Conservation (phyloP, 1,140 invertebrate genomes). For the Laupala kohalensis region DNA sequence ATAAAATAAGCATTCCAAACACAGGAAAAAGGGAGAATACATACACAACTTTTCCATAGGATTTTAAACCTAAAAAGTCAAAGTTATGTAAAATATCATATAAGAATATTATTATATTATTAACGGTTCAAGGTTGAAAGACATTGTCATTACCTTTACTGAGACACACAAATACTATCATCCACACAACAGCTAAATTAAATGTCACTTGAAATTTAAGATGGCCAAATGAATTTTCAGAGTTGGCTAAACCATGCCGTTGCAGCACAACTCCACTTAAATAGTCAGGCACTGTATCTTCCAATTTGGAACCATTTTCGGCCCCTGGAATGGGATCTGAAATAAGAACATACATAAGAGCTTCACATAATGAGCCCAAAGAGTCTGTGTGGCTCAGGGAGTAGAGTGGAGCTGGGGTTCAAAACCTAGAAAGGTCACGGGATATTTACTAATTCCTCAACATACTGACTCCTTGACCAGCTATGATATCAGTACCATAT, state of each 20-base stretch:
- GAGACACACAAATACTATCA: conserved; percentile 75
- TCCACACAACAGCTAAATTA: conserved; percentile 80
- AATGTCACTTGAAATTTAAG: conserved; percentile 79
- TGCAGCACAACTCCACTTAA: conserved; percentile 70
- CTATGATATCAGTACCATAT: no score
- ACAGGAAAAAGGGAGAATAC: conserved; percentile 58
- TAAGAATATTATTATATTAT: neutral
- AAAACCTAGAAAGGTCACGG: no score
- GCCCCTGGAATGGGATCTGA: neutral
- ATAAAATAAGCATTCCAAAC: conserved; percentile 55
- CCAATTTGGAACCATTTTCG: conserved; percentile 34
- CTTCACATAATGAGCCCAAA: no score
- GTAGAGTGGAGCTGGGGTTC: no score
- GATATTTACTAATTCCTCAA: no score
- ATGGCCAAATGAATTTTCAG: conserved; percentile 45
- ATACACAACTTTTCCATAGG: conserved; percentile 72
- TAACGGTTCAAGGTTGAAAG: neutral
- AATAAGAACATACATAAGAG: neutral
- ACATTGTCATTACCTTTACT: conserved; percentile 50
- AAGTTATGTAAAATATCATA: conserved; percentile 6
- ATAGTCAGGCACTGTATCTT: conserved; percentile 68
- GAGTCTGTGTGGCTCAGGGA: no score
- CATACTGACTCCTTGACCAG: no score
- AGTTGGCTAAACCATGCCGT: conserved; percentile 41
- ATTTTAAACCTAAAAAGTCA: conserved; percentile 46